Percentiles rank a stretch among this genome's conserved stretches.
Evolutionary conservation across 2,888 invertebrate species (phyloP).

Genomic region (Eupithecia centaureata): DNA sequence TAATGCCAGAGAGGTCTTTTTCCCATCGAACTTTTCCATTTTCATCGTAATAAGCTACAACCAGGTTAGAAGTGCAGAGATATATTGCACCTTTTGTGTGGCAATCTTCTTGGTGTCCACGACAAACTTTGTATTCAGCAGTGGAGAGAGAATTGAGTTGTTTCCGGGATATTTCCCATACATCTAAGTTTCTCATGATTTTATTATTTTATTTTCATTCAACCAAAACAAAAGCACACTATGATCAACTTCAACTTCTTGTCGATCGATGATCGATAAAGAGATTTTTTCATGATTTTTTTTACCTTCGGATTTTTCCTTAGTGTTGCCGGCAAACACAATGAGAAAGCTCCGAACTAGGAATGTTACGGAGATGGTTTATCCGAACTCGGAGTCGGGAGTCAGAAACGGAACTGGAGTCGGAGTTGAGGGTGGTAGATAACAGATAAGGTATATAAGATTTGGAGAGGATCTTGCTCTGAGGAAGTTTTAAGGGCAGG

Average conservation of each 20-base stretch:
- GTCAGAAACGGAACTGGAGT: no score
- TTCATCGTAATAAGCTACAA: slow-evolving; percentile 60
- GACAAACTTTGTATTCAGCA: slow-evolving; percentile 58
- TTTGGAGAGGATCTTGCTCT: no score
- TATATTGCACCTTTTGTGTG: slow-evolving; percentile 61
- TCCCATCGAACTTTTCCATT: slow-evolving; percentile 64
- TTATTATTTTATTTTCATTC: neutral
- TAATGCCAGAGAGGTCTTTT: slow-evolving; percentile 58
- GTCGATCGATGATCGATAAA: no score
- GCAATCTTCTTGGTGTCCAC: slow-evolving; percentile 66
- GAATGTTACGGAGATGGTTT: no score
- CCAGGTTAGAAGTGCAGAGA: slow-evolving; percentile 70
- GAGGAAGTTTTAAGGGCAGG: no score
- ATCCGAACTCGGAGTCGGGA: no score
- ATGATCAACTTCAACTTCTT: neutral
- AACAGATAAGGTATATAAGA: no score
- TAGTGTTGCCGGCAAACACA: no score
- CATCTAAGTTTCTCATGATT: slow-evolving; percentile 69
- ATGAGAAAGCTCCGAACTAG: no score
- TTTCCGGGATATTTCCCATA: slow-evolving; percentile 65
- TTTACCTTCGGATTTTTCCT: no score
- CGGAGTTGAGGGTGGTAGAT: no score
- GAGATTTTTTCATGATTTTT: no score
- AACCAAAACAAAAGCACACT: neutral
- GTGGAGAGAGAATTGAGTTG: slow-evolving; percentile 52